Base-by-base conservation (phyloP, 2,888 invertebrate genomes). In the Phalangium opilio region DNA sequence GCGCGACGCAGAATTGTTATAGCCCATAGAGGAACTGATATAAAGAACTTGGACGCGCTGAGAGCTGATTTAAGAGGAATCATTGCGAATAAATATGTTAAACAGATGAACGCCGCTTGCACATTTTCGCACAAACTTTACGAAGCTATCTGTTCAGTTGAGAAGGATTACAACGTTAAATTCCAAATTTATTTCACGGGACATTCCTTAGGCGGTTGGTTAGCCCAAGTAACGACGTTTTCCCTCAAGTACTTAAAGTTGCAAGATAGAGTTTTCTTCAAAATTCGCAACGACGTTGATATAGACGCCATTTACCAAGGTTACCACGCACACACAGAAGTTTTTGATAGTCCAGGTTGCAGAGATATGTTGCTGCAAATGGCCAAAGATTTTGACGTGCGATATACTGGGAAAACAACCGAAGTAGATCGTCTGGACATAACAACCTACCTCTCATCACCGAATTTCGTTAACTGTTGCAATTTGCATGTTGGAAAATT, bases 141-240 rank as follows among this genome's bases (percentile, higher is more conserved):
- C 5, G 27, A 27, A 7, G 34, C 33, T 3, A 7, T 43, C 5
- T 14, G 3, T n/a, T 14, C n/a, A 43, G n/a, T 21, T 8, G 33
- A 42, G 14, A 20, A 20, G 12, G 42, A 42, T 7, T 4, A 3
- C 18, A 8, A 8, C 4, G 8, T 8, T 27, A 4, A 27, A 7
- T 27, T 27, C 27, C 5, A 27, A 27, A 27, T 27, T 7, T 43
- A 32, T 33, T 14, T 43, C 17, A 43, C 43, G 3, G 43, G 43
- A n/a, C 43, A 43, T 43, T 43, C 43, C 5, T 33, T 43, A 11
- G 43, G 43, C 15, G 43, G 4, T 2, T 43, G 32, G 32, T 33
- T 43, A 3, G 43, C 43, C 11, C 17, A 5, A 32, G 33, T 43
- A 7, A 43, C 43, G 8, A 15, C 33, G 11, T 43, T 43, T 14